Evolutionary conservation across 2,113 vertebrate species (phyloP), one percentile per base, ranked within the genome.

Genomic region (Parotia lawesii): DNA sequence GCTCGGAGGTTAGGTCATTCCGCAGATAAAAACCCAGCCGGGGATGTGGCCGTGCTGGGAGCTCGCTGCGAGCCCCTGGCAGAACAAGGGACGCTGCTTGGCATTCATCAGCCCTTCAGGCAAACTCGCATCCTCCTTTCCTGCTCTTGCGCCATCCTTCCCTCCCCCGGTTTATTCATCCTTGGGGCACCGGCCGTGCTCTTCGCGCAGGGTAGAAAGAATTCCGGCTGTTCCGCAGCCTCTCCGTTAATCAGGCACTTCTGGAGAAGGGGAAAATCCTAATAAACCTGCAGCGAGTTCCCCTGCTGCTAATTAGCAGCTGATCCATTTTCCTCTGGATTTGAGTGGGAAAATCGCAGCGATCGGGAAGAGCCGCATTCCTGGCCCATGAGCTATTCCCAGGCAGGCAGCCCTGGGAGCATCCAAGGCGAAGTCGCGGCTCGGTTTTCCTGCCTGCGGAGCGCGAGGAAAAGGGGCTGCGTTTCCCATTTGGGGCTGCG

Each of bases 331-430:
- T 90, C 61, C 84, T 71, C 72, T 15, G 62, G 11, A 79, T 91
- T 93, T 37, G 54, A 96, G 81, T 57, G 57, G 77, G 94, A 64
- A 93, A 94, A 85, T 18, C 81, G 70, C 81, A 31, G 45, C 7
- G 23, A 75, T 35, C 12, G 66, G 1, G 18, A 89, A 81, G 29
- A 89, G n/a, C 31, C 50, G 45, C 93, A 95, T 95, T 95, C 93
- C 93, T 90, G 94, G 70, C 33, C 77, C 54, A 20, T 94, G 93
- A 96, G 86, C 76, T 95, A 22, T 89, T 94, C 84, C 91, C 87
- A 31, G 7, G 7, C 81, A 75, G 76, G 58, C 47, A 83, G 53
- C 51, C 48, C 80, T 35, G 84, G 79, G 87, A 78, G 77, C 84
- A 94, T 94, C 96, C 96, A 10, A 72, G 77, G 84, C 73, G 28